Conservation (phyloP, 2,113 vertebrate species). For the Mellivora capensis region DNA sequence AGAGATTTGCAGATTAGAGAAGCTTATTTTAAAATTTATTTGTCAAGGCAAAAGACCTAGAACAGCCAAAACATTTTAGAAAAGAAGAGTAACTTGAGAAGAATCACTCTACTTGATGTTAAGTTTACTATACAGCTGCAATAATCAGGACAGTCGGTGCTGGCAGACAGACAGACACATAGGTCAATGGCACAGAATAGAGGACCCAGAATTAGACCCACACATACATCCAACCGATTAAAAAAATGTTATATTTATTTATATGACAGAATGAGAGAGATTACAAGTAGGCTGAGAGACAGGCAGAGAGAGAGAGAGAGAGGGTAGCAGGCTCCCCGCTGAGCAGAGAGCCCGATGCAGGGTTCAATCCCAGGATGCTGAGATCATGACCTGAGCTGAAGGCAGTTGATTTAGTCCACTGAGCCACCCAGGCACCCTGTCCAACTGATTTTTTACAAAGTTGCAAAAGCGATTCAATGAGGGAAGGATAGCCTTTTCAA, state of each 20-base stretch:
- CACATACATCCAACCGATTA: not conserved
- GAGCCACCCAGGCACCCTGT: too few relatives aligned
- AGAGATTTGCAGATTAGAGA: not conserved
- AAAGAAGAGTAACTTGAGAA: not conserved
- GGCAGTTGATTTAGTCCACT: too few relatives aligned
- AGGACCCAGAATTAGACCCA: not conserved
- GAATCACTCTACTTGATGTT: not conserved
- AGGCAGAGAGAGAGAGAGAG: too few relatives aligned
- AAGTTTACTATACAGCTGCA: not conserved
- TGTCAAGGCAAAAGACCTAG: not conserved
- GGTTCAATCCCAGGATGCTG: too few relatives aligned
- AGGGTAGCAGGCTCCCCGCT: too few relatives aligned
- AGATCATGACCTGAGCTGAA: too few relatives aligned
- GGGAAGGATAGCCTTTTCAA: not conserved
- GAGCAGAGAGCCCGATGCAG: too few relatives aligned
- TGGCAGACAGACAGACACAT: not conserved
- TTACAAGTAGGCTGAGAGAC: too few relatives aligned
- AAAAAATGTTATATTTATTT: too few relatives aligned
- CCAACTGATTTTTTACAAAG: not conserved
- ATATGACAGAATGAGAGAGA: too few relatives aligned
- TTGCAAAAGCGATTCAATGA: not conserved
- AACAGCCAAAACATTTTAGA: not conserved
- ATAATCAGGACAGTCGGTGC: not conserved
- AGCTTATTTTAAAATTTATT: not conserved
- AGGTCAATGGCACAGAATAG: not conserved